A percentile compares a stretch with the other conserved stretches of the same genome.
Conservation (phyloP, 2,113 vertebrate genomes). For the Myocastor coypus region DNA sequence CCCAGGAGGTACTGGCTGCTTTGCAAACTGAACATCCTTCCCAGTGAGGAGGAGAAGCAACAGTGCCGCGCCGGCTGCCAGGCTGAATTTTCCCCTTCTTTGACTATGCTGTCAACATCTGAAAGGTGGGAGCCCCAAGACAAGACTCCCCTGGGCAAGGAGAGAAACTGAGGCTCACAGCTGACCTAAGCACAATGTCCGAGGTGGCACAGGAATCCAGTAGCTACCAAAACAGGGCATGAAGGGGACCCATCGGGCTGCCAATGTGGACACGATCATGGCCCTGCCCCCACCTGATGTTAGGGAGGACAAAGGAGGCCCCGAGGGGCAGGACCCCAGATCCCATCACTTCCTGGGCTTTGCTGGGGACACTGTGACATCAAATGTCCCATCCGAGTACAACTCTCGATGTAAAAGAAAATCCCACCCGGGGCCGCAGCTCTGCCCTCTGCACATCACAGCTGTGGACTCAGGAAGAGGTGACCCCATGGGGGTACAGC, state of each 20-base stretch:
- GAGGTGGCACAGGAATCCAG: background rate
- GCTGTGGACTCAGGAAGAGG: background rate
- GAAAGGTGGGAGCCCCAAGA: background rate
- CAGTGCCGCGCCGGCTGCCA: too few relatives aligned
- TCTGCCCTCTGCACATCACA: background rate
- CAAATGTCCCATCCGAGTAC: background rate
- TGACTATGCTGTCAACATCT: background rate
- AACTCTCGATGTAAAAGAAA: background rate
- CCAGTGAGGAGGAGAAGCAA: background rate
- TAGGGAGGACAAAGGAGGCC: background rate
- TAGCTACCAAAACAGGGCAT: too few relatives aligned
- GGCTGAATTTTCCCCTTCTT: background rate
- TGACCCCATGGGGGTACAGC: background rate
- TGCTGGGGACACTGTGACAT: background rate
- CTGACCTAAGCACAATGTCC: background rate
- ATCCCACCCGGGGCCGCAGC: background rate
- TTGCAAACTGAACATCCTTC: background rate
- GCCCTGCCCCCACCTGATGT: background rate
- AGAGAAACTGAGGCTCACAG: constrained; percentile 30
- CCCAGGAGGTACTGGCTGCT: background rate
- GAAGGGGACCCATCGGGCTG: background rate
- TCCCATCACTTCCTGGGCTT: background rate
- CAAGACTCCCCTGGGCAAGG: background rate
- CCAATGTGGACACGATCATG: rapidly evolving
- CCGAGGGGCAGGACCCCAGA: rapidly evolving